Conservation (phyloP, 2,888 invertebrate genomes). For the Hermaeophaga mercurialis region DNA sequence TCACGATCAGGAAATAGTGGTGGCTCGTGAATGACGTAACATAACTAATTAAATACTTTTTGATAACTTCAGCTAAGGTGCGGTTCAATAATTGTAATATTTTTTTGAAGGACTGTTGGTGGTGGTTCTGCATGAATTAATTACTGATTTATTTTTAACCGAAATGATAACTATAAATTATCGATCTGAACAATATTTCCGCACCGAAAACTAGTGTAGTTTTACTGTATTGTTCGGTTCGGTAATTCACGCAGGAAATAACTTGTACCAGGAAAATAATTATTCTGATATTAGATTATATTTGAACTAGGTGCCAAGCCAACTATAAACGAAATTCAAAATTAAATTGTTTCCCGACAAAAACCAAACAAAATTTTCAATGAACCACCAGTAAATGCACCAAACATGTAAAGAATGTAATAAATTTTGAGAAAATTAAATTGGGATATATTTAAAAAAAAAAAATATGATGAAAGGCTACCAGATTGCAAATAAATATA, state of each 20-base stretch:
- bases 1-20: constrained; percentile 35
- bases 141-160: constrained; percentile 17
- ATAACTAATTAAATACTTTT: too few relatives aligned
- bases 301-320: constrained; percentile 22
- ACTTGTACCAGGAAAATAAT: constrained; percentile 21
- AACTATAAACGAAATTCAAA: constrained; percentile 16
- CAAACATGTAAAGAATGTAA: too few relatives aligned
- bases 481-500: too few relatives aligned
- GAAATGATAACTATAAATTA: constrained; percentile 23
- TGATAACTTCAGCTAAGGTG: too few relatives aligned
- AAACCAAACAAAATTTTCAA: too few relatives aligned
- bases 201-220: constrained; percentile 26
- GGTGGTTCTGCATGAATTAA: constrained; percentile 19
- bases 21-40: too few relatives aligned
- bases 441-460: too few relatives aligned
- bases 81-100: too few relatives aligned
- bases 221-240: constrained; percentile 24
- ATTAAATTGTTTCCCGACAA: not conserved
- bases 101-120: not conserved
- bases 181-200: constrained; percentile 19
- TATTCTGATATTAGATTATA: constrained; percentile 26
- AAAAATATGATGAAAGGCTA: too few relatives aligned
- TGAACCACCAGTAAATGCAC: too few relatives aligned
- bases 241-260: constrained; percentile 26
- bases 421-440: too few relatives aligned